Percentiles rank a stretch among this genome's conserved stretches.
Conservation (phyloP, 1,140 invertebrate genomes). For the Trigoniulus corallinus region DNA sequence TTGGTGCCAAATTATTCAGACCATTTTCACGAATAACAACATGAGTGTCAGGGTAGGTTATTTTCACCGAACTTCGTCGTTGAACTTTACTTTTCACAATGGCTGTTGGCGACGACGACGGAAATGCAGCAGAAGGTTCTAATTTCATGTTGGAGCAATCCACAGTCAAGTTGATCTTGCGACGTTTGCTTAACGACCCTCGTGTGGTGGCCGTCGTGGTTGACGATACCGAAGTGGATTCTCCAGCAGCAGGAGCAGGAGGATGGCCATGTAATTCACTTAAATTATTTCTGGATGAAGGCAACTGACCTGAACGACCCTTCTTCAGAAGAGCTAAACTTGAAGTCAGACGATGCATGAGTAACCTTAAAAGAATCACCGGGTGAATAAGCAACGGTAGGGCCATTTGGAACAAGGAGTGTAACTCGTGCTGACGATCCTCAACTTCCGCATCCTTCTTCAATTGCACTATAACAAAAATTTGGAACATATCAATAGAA, state of each 20-base stretch:
- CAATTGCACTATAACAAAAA: not conserved
- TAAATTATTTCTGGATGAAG: not conserved
- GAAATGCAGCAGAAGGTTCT: not conserved
- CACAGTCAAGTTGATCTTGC: conserved; percentile 11
- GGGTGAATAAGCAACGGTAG: conserved; percentile 39
- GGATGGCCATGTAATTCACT: no score
- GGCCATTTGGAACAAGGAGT: conserved; percentile 24
- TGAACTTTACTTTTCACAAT: not conserved
- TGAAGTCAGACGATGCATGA: conserved; percentile 38
- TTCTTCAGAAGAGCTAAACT: not conserved
- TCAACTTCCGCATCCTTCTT: not conserved
- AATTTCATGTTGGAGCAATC: conserved; percentile 8
- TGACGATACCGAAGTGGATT: not conserved
- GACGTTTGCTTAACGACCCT: conserved; percentile 6
- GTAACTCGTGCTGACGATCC: not conserved
- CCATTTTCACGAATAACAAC: not conserved
- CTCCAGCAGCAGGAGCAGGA: not conserved
- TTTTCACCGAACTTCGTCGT: conserved; percentile 2
- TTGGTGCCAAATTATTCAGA: not conserved
- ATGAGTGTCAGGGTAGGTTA: not conserved
- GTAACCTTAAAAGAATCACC: conserved; percentile 37
- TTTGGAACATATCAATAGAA: no score
- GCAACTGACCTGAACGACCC: not conserved
- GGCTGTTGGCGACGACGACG: conserved; percentile 1
- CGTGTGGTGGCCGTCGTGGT: conserved; percentile 27